These are phyloP conservation scores for Corythornis cristatus DNA, from an alignment of 2,113 vertebrate genomes.

Conservation along the genomic window DNA sequence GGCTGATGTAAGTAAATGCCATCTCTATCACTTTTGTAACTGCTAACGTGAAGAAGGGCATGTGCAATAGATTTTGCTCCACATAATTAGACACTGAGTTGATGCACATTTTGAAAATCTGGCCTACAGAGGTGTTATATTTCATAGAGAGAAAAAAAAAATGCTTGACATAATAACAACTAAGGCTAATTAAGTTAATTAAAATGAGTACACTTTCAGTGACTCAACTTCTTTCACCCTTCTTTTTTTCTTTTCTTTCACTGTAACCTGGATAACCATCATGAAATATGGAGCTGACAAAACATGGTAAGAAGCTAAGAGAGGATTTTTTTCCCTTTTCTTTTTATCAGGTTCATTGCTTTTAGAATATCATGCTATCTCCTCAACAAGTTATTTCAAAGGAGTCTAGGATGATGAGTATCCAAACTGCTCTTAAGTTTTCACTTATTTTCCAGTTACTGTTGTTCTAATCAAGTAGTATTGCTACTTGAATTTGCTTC, in stretches of 20 bases:
- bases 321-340: accelerated
- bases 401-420: neutral
- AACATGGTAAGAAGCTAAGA: neutral
- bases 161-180: neutral
- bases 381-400: neutral
- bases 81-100: neutral
- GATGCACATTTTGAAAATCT: neutral
- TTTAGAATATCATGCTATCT: neutral
- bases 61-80: neutral
- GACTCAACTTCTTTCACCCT: neutral
- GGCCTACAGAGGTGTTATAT: neutral
- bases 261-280: neutral
- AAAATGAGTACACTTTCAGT: neutral
- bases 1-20: neutral
- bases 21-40: neutral
- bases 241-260: neutral
- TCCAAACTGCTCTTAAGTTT: neutral
- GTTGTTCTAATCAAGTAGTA: neutral
- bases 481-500: neutral
- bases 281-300: neutral
- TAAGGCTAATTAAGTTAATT: neutral
- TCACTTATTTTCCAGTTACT: neutral
- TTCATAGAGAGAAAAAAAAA: neutral
- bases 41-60: neutral
- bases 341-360: neutral